phyloP scores from a whole-genome alignment of 2,888 invertebrate genomes.

The Catocala nupta region DNA sequence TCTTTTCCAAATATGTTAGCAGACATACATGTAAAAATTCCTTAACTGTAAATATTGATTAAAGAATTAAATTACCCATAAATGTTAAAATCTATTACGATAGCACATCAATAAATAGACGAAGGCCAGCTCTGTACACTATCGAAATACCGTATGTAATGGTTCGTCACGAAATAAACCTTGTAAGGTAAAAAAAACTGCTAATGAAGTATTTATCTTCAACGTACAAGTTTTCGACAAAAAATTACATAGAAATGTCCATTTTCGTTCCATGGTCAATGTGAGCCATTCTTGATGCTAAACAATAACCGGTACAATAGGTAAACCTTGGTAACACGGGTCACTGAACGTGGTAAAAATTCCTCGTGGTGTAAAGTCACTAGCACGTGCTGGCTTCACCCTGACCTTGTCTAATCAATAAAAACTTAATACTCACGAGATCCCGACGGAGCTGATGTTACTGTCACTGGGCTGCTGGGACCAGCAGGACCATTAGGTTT shows the following conservation, averaged over 20 bases:
- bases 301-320: constrained; percentile 44
- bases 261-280: constrained; percentile 12
- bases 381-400: constrained; percentile 56
- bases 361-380: constrained; percentile 53
- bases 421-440: constrained; percentile 72
- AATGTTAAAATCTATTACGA: no score
- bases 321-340: constrained; percentile 58
- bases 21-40: no score
- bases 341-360: constrained; percentile 59
- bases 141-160: no score
- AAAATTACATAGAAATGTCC: not conserved
- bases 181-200: not conserved
- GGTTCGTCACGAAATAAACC: not conserved
- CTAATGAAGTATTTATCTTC: constrained; percentile 1
- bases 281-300: constrained; percentile 8
- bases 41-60: no score
- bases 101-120: no score
- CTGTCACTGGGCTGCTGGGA: constrained; percentile 69
- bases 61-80: no score
- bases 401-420: constrained; percentile 27
- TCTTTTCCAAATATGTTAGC: no score
- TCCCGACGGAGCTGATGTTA: constrained; percentile 72
- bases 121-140: no score
- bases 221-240: not conserved
- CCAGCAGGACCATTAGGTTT: constrained; percentile 81